These are phyloP conservation scores for Rapana venosa DNA, from an alignment of 2,888 invertebrate species.

Conservation along the genomic window DNA sequence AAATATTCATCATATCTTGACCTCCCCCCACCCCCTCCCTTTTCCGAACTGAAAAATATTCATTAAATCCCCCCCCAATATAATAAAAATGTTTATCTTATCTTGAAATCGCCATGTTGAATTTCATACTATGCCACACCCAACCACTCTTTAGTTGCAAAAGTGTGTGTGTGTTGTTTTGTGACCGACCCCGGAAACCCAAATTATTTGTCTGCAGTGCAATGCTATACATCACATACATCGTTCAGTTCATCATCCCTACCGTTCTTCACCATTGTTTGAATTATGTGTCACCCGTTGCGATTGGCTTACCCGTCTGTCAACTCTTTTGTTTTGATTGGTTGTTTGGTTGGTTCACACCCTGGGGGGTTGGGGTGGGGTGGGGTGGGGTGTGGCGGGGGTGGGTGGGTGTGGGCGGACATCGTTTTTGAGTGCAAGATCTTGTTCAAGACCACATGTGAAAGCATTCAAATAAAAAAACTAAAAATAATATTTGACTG, in stretches of 20 bases:
- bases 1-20: too few relatives aligned
- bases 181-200: background rate
- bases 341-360: conserved; percentile 63
- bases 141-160: background rate
- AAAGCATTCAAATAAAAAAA: conserved; percentile 23
- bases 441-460: conserved; percentile 8
- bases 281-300: background rate
- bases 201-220: background rate
- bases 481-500: background rate
- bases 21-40: too few relatives aligned
- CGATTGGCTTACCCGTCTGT: background rate
- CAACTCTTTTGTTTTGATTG: conserved; percentile 59
- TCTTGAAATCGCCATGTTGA: background rate
- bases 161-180: background rate
- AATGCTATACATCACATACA: background rate
- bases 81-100: too few relatives aligned
- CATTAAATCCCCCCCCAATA: too few relatives aligned
- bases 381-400: too few relatives aligned
- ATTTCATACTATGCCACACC: background rate
- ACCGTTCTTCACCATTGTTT: background rate
- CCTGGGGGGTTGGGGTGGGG: background rate
- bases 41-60: too few relatives aligned
- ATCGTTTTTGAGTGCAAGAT: background rate
- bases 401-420: too few relatives aligned
- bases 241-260: too few relatives aligned